A percentile compares a stretch with the other conserved stretches of the same genome.
Evolutionary conservation across 2,797 vertebrate species (phyloP).

Genomic region (Myioborus miniatus): DNA sequence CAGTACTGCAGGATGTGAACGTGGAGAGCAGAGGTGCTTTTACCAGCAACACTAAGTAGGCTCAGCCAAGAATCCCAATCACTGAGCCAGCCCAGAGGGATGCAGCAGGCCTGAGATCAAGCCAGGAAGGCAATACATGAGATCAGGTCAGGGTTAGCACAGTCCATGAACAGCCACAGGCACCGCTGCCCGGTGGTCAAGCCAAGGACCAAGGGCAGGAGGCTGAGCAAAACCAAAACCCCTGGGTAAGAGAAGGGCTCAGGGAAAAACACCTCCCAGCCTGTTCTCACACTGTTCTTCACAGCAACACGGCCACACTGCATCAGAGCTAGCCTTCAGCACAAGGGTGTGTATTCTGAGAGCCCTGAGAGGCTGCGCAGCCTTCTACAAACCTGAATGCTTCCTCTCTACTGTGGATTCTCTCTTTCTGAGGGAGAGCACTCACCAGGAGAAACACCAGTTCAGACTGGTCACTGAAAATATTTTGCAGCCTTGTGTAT

Average conservation of each 20-base stretch:
- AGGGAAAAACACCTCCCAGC: neutral
- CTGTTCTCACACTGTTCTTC: neutral
- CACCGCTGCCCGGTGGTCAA: neutral
- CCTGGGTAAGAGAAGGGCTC: accelerated
- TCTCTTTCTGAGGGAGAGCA: neutral
- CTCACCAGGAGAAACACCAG: neutral
- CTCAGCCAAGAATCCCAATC: neutral
- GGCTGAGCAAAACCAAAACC: neutral
- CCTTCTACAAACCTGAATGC: neutral
- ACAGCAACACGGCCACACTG: neutral
- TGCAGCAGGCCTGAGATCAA: neutral
- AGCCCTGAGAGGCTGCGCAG: neutral
- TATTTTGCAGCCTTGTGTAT: neutral
- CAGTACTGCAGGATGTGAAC: neutral
- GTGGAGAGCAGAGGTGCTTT: neutral
- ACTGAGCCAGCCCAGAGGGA: neutral
- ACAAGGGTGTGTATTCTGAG: neutral
- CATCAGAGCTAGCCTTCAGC: neutral
- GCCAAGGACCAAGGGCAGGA: neutral
- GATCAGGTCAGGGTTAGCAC: neutral
- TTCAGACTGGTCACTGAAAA: neutral
- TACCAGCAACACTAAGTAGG: neutral
- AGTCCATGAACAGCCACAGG: neutral
- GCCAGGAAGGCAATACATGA: neutral
- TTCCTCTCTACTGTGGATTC: neutral